A percentile compares a stretch with the other conserved stretches of the same genome.
Evolutionary conservation across 2,113 vertebrate genomes (phyloP).

Genomic region (Anser cygnoides): DNA sequence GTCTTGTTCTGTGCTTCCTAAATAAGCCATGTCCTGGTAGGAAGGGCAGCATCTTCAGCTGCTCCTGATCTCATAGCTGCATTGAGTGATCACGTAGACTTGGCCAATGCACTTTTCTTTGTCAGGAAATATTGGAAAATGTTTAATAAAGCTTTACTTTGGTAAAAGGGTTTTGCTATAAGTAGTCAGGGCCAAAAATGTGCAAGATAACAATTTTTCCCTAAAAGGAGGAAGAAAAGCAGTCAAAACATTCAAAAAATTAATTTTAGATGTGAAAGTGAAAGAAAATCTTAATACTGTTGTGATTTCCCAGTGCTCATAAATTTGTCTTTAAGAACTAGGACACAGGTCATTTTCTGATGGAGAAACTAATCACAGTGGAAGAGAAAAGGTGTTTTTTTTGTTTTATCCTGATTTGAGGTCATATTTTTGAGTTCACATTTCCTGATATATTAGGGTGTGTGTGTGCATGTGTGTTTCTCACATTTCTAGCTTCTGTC

Average conservation of each 20-base stretch:
- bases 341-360: background rate
- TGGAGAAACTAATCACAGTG: background rate
- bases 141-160: background rate
- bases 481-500: background rate
- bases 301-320: background rate
- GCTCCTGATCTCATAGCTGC: background rate
- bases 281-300: background rate
- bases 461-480: fast-evolving
- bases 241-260: background rate
- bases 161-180: background rate
- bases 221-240: background rate
- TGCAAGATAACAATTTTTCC: background rate
- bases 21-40: background rate
- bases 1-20: background rate
- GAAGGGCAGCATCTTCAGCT: background rate
- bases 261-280: background rate
- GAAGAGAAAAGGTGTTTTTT: background rate
- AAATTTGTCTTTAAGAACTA: background rate
- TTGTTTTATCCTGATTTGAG: background rate
- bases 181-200: background rate
- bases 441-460: background rate
- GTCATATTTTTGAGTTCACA: background rate
- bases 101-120: background rate
- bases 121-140: background rate
- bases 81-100: background rate